Conservation (phyloP, 2,113 vertebrate species). For the Ploceus nigricollis region DNA sequence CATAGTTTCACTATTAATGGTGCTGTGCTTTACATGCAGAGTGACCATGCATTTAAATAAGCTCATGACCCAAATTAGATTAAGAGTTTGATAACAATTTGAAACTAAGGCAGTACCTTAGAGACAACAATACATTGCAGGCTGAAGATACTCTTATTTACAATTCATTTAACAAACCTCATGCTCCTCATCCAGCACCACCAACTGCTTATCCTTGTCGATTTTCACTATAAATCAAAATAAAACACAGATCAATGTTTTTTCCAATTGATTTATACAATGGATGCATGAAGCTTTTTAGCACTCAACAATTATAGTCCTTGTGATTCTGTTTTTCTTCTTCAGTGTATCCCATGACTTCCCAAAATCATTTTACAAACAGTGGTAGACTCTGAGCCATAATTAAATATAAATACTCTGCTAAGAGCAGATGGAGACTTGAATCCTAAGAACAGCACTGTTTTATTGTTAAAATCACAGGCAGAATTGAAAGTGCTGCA, state of each 20-base stretch:
- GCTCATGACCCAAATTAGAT: slow-evolving; percentile 55
- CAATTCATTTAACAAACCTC: slow-evolving; percentile 81
- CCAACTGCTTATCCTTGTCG: slow-evolving; percentile 90
- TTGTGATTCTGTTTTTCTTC: background rate
- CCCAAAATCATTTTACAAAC: background rate
- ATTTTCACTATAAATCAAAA: slow-evolving; percentile 91
- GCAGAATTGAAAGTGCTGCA: background rate
- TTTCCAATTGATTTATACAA: background rate
- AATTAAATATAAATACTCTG: background rate
- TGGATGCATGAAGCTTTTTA: background rate
- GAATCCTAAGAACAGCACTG: background rate
- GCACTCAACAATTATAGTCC: background rate
- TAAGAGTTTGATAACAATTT: slow-evolving; percentile 60
- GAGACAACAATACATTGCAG: slow-evolving; percentile 56
- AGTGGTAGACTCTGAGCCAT: background rate
- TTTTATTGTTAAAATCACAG: background rate
- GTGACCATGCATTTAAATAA: slow-evolving; percentile 50
- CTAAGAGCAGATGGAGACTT: background rate
- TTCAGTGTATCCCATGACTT: background rate
- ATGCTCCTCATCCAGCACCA: slow-evolving; percentile 92
- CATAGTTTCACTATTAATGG: slow-evolving; percentile 32
- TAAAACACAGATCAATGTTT: slow-evolving; percentile 18
- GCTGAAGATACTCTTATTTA: slow-evolving; percentile 67
- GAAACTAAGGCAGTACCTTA: slow-evolving; percentile 61
- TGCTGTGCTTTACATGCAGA: slow-evolving; percentile 53